Evolutionary conservation across 2,113 vertebrate species (phyloP).

Genomic region (Bostrychus sinensis): DNA sequence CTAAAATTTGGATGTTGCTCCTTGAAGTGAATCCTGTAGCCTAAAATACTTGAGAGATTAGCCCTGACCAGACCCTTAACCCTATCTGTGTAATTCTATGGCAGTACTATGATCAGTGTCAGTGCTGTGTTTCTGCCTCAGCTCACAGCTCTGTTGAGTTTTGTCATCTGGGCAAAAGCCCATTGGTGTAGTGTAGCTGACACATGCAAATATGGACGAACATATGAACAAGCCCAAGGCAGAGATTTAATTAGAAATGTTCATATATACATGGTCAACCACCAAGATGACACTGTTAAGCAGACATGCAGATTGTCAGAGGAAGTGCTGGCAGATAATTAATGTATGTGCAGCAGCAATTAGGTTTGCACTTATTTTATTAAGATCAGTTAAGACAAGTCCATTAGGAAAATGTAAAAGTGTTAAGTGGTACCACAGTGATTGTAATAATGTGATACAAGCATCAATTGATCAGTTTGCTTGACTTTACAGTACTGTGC

Average conservation of each 20-base stretch:
- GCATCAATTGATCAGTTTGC: too few relatives aligned
- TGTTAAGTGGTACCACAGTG: conserved; percentile 8
- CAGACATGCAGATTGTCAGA: conserved; percentile 11
- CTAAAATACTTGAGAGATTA: conserved; percentile 41
- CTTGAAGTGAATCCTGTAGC: conserved; percentile 17
- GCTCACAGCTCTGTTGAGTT: conserved; percentile 37
- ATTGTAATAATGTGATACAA: too few relatives aligned
- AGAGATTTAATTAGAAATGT: conserved; percentile 16
- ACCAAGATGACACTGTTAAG: conserved; percentile 11
- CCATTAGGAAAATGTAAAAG: conserved; percentile 22
- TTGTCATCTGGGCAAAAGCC: conserved; percentile 23
- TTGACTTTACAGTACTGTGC: too few relatives aligned
- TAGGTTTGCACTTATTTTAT: conserved; percentile 37
- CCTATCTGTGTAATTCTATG: conserved; percentile 22
- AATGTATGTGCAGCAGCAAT: conserved; percentile 38
- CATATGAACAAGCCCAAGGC: conserved; percentile 20
- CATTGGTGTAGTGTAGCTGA: conserved; percentile 23
- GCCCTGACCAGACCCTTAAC: conserved; percentile 41
- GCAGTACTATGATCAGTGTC: conserved; percentile 28
- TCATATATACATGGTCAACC: conserved; percentile 1
- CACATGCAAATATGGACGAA: conserved; percentile 19
- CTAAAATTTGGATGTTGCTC: conserved; percentile 30
- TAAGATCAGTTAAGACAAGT: conserved; percentile 26
- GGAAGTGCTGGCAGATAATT: conserved; percentile 39
- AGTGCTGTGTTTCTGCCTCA: conserved; percentile 51